Percentiles rank a stretch among this genome's conserved stretches.
Conservation (phyloP, 2,797 vertebrate genomes). For the Pangasius djambal region DNA sequence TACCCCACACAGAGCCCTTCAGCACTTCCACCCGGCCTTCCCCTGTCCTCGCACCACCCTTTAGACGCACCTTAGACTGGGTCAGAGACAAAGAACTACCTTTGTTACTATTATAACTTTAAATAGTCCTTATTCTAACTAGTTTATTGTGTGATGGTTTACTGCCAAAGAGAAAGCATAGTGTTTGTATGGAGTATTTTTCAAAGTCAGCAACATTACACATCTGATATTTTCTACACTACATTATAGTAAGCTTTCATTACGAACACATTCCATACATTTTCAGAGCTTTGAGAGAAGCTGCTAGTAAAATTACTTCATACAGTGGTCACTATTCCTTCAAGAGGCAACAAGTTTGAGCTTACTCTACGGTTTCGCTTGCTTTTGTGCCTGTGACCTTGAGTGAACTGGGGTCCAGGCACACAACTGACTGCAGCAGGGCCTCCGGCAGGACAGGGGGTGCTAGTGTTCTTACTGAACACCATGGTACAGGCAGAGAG, state of each 20-base stretch:
- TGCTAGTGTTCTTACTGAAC: slow-evolving; percentile 83
- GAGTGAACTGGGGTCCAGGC: slow-evolving; percentile 79
- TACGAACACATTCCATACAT: background rate
- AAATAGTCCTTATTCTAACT: background rate
- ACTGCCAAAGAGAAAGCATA: background rate
- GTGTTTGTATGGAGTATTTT: background rate
- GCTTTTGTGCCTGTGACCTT: slow-evolving; percentile 74
- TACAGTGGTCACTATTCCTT: background rate
- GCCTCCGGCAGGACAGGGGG: slow-evolving; percentile 76
- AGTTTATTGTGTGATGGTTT: background rate
- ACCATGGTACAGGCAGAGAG: slow-evolving; percentile 88
- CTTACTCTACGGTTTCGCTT: slow-evolving; percentile 76
- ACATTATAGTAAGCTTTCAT: background rate
- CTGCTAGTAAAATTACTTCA: background rate
- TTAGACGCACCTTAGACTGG: slow-evolving; percentile 84
- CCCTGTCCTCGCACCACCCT: slow-evolving; percentile 83
- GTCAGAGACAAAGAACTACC: slow-evolving; percentile 8
- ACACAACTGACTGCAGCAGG: slow-evolving; percentile 87
- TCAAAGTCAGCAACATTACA: background rate
- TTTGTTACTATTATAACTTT: background rate
- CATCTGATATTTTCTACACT: background rate
- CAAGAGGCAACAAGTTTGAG: background rate
- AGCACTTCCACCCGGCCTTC: slow-evolving; percentile 94
- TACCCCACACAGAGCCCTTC: slow-evolving; percentile 87
- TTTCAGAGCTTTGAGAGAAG: background rate